Percentiles rank a stretch among this genome's conserved stretches.
phyloP scores from a whole-genome alignment of 2,888 invertebrate species.

The Elegia similella region DNA sequence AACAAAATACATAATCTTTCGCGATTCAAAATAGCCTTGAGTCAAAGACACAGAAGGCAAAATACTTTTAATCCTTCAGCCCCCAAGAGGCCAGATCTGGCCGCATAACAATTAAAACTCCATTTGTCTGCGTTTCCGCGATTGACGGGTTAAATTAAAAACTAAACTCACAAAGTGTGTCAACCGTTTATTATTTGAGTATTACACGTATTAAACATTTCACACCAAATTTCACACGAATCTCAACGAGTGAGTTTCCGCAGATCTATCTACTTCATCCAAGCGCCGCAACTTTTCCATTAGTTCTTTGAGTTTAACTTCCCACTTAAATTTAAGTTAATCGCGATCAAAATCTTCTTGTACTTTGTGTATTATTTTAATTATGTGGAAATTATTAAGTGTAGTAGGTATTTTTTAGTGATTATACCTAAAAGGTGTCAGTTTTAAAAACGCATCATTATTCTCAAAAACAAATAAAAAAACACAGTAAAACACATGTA shows the following conservation, averaged over 20 bases:
- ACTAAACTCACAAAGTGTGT: neutral
- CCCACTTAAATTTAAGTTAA: slow-evolving; percentile 61
- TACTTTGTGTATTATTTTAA: slow-evolving; percentile 42
- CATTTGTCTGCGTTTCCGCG: too few relatives aligned
- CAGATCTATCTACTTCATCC: slow-evolving; percentile 44
- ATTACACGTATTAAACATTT: slow-evolving; percentile 52
- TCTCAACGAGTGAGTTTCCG: slow-evolving; percentile 47
- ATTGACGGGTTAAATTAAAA: neutral
- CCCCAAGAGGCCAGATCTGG: too few relatives aligned
- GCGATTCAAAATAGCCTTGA: too few relatives aligned
- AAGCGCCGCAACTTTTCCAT: slow-evolving; percentile 61
- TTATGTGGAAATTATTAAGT: slow-evolving; percentile 36
- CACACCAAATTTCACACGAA: slow-evolving; percentile 46
- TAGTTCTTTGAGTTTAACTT: slow-evolving; percentile 56
- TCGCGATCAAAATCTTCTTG: slow-evolving; percentile 52
- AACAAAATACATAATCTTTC: too few relatives aligned
- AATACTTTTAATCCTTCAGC: too few relatives aligned
- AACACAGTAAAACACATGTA: too few relatives aligned
- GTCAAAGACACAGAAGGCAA: too few relatives aligned
- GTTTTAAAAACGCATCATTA: too few relatives aligned
- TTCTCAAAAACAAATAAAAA: too few relatives aligned
- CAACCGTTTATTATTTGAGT: slow-evolving; percentile 33
- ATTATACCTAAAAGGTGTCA: too few relatives aligned
- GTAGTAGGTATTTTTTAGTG: too few relatives aligned
- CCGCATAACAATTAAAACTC: too few relatives aligned